phyloP scores from a whole-genome alignment of 2,797 vertebrate genomes.

The Spheniscus humboldti region DNA sequence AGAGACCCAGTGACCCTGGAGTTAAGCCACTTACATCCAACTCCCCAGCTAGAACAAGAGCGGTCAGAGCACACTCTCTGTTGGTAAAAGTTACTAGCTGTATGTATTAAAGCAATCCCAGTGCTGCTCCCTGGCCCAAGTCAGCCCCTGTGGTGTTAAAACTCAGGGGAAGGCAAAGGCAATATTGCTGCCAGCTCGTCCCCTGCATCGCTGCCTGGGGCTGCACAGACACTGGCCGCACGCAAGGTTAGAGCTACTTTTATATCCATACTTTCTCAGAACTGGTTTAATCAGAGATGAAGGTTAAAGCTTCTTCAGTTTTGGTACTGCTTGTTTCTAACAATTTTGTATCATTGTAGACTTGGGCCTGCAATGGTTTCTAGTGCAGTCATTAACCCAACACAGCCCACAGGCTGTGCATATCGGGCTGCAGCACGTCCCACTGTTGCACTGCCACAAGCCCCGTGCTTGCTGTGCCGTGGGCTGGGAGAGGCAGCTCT shows the following conservation, averaged over 20 bases:
- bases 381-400: rapidly evolving
- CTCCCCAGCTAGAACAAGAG: not conserved
- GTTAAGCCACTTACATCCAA: not conserved
- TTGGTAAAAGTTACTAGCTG: not conserved
- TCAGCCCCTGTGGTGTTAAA: not conserved
- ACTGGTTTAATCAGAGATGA: not conserved
- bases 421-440: rapidly evolving
- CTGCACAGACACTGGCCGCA: rapidly evolving
- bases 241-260: not conserved
- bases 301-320: not conserved
- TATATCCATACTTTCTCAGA: not conserved
- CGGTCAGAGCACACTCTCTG: not conserved
- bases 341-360: not conserved
- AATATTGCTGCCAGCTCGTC: not conserved
- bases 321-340: not conserved
- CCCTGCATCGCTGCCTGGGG: rapidly evolving
- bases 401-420: rapidly evolving
- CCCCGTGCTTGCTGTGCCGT: rapidly evolving
- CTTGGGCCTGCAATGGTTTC: not conserved
- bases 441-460: rapidly evolving
- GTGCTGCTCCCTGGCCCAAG: not conserved
- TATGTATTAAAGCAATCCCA: not conserved
- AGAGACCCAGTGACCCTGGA: not conserved
- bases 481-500: not conserved
- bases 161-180: not conserved